Base-by-base conservation (phyloP, 2,797 vertebrate genomes). In the Glossophaga mutica region DNA sequence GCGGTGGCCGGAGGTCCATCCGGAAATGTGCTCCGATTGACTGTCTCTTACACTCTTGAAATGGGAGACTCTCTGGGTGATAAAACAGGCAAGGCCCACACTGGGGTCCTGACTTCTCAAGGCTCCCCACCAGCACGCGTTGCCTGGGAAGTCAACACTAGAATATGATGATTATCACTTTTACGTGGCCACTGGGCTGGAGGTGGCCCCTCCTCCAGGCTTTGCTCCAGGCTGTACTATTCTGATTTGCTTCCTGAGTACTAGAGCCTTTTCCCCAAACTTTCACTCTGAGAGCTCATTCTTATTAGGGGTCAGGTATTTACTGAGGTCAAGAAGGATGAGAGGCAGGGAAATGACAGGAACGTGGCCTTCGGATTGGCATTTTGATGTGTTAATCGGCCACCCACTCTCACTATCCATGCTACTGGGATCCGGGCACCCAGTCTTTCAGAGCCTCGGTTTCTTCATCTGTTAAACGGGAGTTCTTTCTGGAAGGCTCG, bases 51-150 rank as follows among this genome's bases (percentile, higher is more conserved):
- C 71, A 73, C 26, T 3, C 15, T 71, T 1, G 5, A 67, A 29
- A 67, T 34, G n/a, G n/a, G 67, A 55, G 44, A 22, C 34, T 16
- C 39, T 82, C 50, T 11, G 34, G 76, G 44, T 42, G 21, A 81
- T 10, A 12, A 12, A 19, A 16, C 39, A 71, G 84, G 7, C 37
- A 59, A 3, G 2, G 39, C 37, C 26, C 6, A 22, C 1, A 0
- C 82, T 26, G 4, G 37, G 29, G 57, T 32, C 19, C 67, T 39
- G 44, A 55, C 9, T 24, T 2, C 16, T 84, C 39, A 7, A 12
- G 6, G 2, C 22, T 52, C 7, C 76, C 7, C 6, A 14, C 32
- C 22, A 5, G 57, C 8, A 8, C 2, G 14, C 6, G 11, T 87
- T 21, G 22, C 67, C n/a, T 46, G 29, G 48, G n/a, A 57, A 74